Conservation (phyloP, 2,113 vertebrate genomes). For the Lutjanus erythropterus region DNA sequence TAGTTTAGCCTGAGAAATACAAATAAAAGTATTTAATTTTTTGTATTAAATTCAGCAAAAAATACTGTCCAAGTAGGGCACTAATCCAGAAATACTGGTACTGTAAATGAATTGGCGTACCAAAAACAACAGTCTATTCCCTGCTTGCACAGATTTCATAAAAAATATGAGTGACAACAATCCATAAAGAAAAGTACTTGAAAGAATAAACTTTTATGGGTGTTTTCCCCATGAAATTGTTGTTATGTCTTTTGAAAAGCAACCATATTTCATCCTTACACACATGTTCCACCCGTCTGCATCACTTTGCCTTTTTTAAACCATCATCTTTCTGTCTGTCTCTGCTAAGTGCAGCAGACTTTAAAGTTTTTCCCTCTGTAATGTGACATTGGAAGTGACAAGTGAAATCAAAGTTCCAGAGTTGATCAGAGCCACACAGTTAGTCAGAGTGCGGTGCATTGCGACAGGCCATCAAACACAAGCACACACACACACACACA, state of each 20-base stretch:
- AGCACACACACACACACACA: too few relatives aligned
- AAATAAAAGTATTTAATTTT: neutral
- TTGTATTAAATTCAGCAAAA: too few relatives aligned
- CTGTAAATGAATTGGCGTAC: neutral
- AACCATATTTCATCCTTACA: neutral
- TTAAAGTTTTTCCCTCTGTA: slow-evolving; percentile 30
- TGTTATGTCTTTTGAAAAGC: neutral
- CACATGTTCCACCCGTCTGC: neutral
- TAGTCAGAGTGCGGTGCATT: slow-evolving; percentile 31
- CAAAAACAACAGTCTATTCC: neutral
- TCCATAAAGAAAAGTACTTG: neutral
- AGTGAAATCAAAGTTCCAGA: slow-evolving; percentile 59
- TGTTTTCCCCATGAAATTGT: neutral
- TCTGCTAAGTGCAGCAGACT: slow-evolving; percentile 10
- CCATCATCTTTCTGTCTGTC: neutral
- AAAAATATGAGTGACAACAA: neutral
- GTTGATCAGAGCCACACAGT: slow-evolving; percentile 61
- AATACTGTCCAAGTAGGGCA: too few relatives aligned
- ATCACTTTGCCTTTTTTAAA: slow-evolving; percentile 2
- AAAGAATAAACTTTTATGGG: neutral
- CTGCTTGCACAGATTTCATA: neutral
- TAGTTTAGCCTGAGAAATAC: neutral
- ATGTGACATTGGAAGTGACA: slow-evolving; percentile 60
- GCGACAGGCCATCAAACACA: slow-evolving; percentile 37
- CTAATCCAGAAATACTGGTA: neutral